Conservation (phyloP, 2,113 vertebrate genomes). For the Bettongia penicillata region DNA sequence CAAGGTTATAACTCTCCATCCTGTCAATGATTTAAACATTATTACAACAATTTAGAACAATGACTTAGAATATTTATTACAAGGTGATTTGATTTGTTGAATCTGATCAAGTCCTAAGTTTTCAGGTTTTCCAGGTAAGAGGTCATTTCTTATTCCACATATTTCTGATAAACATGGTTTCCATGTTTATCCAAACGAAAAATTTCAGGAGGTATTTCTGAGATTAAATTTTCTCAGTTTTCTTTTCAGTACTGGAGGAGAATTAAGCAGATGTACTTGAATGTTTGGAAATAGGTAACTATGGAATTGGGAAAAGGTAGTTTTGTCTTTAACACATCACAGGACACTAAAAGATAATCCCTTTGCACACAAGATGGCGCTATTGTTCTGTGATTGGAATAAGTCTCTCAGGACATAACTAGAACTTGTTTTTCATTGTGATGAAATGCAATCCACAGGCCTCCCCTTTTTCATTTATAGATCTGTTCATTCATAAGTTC, state of each 20-base stretch:
- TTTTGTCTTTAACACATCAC: slow-evolving; percentile 12
- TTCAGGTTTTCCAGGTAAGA: slow-evolving; percentile 39
- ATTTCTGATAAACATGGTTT: not conserved
- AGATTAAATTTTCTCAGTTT: not conserved
- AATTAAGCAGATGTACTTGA: not conserved
- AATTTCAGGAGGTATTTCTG: not conserved
- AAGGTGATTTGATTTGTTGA: slow-evolving; percentile 48
- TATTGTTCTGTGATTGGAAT: slow-evolving; percentile 50
- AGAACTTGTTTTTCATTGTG: not conserved
- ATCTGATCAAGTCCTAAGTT: slow-evolving; percentile 26
- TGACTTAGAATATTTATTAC: not conserved
- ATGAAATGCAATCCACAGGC: slow-evolving; percentile 31
- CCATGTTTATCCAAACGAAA: not conserved
- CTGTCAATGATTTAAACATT: not conserved
- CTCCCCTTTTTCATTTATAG: not conserved
- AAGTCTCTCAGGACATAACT: fast-evolving
- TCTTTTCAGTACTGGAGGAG: not conserved
- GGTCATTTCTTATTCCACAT: not conserved
- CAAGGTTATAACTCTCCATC: slow-evolving; percentile 12
- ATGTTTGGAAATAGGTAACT: not conserved
- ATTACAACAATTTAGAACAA: not conserved
- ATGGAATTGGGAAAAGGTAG: not conserved
- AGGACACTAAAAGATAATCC: slow-evolving; percentile 7
- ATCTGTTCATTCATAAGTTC: slow-evolving; percentile 30
- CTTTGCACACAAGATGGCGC: slow-evolving; percentile 73